phyloP scores from a whole-genome alignment of 1,140 invertebrate genomes.

The Leucophenga varia region DNA sequence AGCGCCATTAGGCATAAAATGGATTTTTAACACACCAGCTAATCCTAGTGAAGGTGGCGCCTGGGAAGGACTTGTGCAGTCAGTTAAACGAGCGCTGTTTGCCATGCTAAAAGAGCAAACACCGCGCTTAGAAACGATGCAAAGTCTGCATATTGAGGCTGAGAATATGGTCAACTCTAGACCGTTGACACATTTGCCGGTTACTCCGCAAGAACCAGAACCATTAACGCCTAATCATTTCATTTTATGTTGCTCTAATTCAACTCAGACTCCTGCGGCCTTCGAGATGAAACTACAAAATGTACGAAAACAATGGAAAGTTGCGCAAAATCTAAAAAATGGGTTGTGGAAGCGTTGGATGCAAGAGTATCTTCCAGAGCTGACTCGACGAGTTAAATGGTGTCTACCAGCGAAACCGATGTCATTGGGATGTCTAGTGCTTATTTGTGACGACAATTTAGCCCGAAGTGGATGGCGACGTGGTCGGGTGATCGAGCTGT shows the following conservation, averaged over 20 bases:
- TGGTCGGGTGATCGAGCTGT: slow-evolving; percentile 1
- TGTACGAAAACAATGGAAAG: slow-evolving; percentile 14
- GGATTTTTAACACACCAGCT: slow-evolving; percentile 27
- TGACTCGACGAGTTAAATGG: slow-evolving; percentile 13
- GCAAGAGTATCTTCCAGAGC: slow-evolving; percentile 12
- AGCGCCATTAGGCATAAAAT: slow-evolving; percentile 9
- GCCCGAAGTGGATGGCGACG: not conserved
- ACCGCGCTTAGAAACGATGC: slow-evolving; percentile 8
- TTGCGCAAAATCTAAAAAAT: slow-evolving; percentile 6
- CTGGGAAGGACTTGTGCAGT: slow-evolving; percentile 19
- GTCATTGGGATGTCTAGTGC: not conserved
- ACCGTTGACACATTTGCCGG: slow-evolving; percentile 30
- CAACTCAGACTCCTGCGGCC: not conserved
- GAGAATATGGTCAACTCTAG: slow-evolving; percentile 27
- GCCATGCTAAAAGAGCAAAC: slow-evolving; percentile 4
- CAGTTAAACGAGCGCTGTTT: slow-evolving; percentile 9
- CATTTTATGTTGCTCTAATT: not conserved
- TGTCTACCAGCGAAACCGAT: not conserved
- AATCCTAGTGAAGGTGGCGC: slow-evolving; percentile 24
- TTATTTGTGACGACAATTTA: slow-evolving; percentile 4
- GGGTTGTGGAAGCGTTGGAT: slow-evolving; percentile 17
- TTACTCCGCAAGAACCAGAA: too few species aligned
- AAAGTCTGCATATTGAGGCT: slow-evolving; percentile 1
- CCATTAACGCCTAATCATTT: not conserved
- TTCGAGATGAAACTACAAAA: not conserved